These are phyloP conservation scores for Diadophis punctatus DNA, from an alignment of 2,113 vertebrate species.

Conservation along the genomic window DNA sequence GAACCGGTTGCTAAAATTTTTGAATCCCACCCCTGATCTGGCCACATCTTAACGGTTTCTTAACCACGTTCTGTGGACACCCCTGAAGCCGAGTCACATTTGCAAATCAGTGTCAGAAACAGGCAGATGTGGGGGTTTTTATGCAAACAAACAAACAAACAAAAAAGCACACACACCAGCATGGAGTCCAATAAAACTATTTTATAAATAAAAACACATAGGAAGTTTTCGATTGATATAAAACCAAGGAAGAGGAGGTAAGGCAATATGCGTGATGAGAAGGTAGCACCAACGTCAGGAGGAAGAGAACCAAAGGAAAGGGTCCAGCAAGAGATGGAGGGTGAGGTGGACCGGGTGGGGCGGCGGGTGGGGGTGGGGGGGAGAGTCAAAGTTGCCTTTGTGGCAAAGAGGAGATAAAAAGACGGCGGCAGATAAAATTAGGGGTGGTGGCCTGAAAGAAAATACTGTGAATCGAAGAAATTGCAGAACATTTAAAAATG, in stretches of 20 bases:
- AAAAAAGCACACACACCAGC: conserved; percentile 26
- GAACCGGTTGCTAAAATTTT: too few species aligned
- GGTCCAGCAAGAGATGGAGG: neutral
- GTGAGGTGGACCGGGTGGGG: neutral
- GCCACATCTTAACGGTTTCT: neutral
- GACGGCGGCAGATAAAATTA: fast-evolving
- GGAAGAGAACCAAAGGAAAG: neutral
- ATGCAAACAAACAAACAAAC: too few species aligned
- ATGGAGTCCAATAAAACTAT: conserved; percentile 83
- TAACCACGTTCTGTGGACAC: neutral
- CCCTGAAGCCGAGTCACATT: neutral
- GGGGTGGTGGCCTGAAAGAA: fast-evolving
- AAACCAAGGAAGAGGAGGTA: conserved; percentile 45
- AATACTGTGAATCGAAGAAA: neutral
- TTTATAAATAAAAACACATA: conserved; percentile 89
- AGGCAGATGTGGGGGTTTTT: too few species aligned
- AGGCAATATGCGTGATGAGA: neutral
- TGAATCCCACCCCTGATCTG: too few species aligned
- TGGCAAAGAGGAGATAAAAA: neutral
- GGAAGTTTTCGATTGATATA: conserved; percentile 62
- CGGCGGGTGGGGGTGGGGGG: neutral
- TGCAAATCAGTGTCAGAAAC: neutral
- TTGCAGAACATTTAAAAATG: neutral
- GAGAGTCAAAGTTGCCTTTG: neutral
- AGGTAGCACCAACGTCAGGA: neutral